These are phyloP conservation scores for Drosophila sproati DNA, from an alignment of 1,140 invertebrate genomes.

Conservation along the genomic window DNA sequence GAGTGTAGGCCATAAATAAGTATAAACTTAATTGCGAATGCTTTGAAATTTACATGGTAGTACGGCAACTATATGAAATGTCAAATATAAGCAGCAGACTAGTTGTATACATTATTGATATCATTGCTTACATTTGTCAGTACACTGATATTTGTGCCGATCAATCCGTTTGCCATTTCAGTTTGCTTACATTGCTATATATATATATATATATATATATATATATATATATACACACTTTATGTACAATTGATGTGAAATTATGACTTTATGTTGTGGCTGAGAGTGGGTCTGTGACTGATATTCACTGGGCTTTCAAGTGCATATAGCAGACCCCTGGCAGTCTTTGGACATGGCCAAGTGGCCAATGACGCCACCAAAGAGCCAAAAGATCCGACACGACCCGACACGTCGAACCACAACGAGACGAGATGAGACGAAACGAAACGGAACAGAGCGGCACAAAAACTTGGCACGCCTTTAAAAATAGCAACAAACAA, in stretches of 20 bases:
- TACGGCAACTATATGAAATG: background rate
- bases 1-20: slow-evolving; percentile 4
- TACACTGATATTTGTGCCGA: slow-evolving; percentile 72
- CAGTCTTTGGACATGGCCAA: slow-evolving; percentile 48
- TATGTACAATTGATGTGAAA: slow-evolving; percentile 40
- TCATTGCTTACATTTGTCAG: slow-evolving; percentile 71
- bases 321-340: slow-evolving; percentile 49
- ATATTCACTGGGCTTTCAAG: slow-evolving; percentile 55
- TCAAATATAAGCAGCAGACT: slow-evolving; percentile 4
- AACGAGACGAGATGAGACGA: slow-evolving; percentile 14
- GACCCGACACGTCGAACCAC: slow-evolving; percentile 24
- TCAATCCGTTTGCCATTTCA: slow-evolving; percentile 71
- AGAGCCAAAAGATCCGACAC: slow-evolving; percentile 33
- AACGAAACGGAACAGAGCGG: slow-evolving; percentile 47
- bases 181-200: slow-evolving; percentile 66
- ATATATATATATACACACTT: slow-evolving; percentile 27
- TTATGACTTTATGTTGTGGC: slow-evolving; percentile 36
- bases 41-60: background rate
- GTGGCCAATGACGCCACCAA: slow-evolving; percentile 51
- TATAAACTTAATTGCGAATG: slow-evolving; percentile 1
- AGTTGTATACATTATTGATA: background rate
- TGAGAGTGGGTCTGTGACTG: background rate
- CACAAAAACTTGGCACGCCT: slow-evolving; percentile 74
- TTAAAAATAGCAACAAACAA: slow-evolving; percentile 83
- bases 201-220: slow-evolving; percentile 1